phyloP scores from a whole-genome alignment of 2,888 invertebrate genomes.

The Erpobdella octoculata region DNA sequence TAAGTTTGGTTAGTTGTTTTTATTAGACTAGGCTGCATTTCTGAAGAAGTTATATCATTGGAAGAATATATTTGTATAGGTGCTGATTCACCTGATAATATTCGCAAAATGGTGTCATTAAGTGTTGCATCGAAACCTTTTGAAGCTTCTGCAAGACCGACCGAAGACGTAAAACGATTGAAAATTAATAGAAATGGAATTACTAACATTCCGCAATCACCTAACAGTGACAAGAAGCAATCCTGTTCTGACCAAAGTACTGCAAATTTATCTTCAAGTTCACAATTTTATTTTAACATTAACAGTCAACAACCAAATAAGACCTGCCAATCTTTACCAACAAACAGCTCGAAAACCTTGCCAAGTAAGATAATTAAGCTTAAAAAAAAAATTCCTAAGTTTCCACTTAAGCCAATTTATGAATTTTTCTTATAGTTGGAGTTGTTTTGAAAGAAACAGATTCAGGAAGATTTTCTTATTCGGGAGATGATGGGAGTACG shows the following conservation, averaged over 20 bases:
- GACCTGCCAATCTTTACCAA: neutral
- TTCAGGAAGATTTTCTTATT: slow-evolving; percentile 24
- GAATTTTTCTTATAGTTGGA: neutral
- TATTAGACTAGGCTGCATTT: neutral
- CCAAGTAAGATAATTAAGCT: too few relatives aligned
- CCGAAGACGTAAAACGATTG: neutral
- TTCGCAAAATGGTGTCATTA: slow-evolving; percentile 83
- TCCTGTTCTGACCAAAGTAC: too few relatives aligned
- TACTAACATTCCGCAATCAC: too few relatives aligned
- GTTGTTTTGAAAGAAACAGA: slow-evolving; percentile 11
- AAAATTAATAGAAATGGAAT: neutral
- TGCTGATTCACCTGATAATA: slow-evolving; percentile 93
- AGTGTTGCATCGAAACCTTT: slow-evolving; percentile 51
- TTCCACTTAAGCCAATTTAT: neutral
- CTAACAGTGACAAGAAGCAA: too few relatives aligned
- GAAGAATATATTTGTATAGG: neutral
- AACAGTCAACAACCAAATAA: neutral
- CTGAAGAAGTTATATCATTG: neutral
- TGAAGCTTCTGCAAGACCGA: neutral
- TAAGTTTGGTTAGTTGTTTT: slow-evolving; percentile 27
- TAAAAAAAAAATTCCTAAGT: neutral
- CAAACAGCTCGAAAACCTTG: too few relatives aligned
- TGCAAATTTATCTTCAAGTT: neutral
- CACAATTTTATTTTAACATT: neutral
- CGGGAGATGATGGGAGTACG: slow-evolving; percentile 18